Conservation (phyloP, 23 tunicate species). For the Styela clava region DNA sequence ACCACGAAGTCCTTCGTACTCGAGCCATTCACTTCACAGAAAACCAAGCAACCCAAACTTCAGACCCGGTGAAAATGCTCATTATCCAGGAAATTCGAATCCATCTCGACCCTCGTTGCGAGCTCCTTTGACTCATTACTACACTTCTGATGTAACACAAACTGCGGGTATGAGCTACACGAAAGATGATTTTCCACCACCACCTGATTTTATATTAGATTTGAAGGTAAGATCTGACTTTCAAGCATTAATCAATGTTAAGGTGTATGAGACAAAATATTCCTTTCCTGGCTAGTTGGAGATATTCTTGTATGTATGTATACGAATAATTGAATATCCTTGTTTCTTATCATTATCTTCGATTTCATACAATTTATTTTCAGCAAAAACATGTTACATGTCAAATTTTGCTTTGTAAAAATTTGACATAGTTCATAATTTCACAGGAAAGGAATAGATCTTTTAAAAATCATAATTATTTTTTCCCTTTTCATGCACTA, state of each 20-base stretch:
- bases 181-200: conserved; percentile 64
- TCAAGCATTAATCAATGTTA: neutral
- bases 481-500: no score
- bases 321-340: no score
- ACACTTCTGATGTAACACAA: conserved; percentile 25
- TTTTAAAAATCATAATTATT: no score
- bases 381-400: no score
- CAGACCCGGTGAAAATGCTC: neutral
- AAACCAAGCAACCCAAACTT: neutral
- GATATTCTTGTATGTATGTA: no score
- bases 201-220: conserved; percentile 61
- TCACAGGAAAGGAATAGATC: no score
- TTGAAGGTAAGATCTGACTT: conserved; percentile 43
- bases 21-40: neutral
- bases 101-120: conserved; percentile 11
- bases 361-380: no score
- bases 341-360: no score
- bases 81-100: conserved; percentile 3
- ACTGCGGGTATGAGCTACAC: neutral
- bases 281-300: no score
- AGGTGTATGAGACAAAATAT: no score
- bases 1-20: neutral
- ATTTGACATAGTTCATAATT: no score
- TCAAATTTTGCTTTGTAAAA: no score
- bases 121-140: conserved; percentile 30